phyloP scores from a whole-genome alignment of 2,797 vertebrate species.

The Salmo trutta region DNA sequence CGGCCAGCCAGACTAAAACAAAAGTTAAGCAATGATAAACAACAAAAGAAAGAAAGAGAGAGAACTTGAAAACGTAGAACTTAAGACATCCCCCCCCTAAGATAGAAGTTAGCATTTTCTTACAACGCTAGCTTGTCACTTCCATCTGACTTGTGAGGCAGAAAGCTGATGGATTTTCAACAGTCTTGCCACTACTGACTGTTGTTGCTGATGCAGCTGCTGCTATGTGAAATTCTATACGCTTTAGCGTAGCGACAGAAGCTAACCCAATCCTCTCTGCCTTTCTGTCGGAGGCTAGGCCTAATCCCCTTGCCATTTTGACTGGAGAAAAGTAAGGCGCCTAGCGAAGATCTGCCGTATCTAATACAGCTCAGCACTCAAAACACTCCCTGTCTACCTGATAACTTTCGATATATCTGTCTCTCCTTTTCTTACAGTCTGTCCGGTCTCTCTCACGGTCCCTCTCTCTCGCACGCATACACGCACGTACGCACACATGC shows the following conservation, averaged over 20 bases:
- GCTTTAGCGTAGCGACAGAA: slow-evolving; percentile 24
- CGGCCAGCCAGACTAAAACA: slow-evolving; percentile 25
- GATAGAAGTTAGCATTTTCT: neutral
- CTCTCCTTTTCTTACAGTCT: neutral
- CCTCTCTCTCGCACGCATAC: too few relatives aligned
- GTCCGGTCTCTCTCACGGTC: too few relatives aligned
- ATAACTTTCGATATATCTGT: neutral
- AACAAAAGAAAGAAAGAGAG: neutral
- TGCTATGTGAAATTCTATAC: slow-evolving; percentile 57
- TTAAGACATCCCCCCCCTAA: neutral
- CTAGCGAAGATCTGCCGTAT: neutral
- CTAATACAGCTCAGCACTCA: neutral
- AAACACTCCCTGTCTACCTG: neutral
- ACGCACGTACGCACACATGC: too few relatives aligned
- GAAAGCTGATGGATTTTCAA: too few relatives aligned
- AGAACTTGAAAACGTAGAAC: too few relatives aligned
- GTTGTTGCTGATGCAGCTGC: slow-evolving; percentile 65
- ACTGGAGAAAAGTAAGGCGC: neutral
- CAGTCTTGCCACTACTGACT: slow-evolving; percentile 13
- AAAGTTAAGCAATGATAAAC: slow-evolving; percentile 8
- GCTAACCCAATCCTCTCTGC: slow-evolving; percentile 24
- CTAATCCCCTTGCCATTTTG: too few relatives aligned
- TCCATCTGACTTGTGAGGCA: neutral
- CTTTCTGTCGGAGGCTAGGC: too few relatives aligned
- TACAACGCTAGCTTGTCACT: slow-evolving; percentile 38